Base-by-base conservation (phyloP, 64 coral and sea anemone genomes). In the Montipora capricornis region DNA sequence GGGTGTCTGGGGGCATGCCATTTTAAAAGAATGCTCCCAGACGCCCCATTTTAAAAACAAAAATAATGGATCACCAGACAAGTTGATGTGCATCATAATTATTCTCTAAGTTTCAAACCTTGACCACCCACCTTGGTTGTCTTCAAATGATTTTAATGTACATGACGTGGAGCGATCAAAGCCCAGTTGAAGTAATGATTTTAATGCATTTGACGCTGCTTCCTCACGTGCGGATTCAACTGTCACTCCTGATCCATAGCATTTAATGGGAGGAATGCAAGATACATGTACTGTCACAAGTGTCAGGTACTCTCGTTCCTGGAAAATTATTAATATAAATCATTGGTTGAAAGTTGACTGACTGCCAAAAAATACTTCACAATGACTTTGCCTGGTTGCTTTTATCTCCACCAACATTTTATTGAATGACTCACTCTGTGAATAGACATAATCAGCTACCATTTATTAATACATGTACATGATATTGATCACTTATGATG, bases 201-300 rank as follows among this genome's bases (percentile, higher is more conserved):
- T 93, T 26, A 97, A 74, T n/a, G 95, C 95, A 77, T 91, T 90
- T 78, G 49, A 78, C 3, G 95, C 91, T 2, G 92, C 95, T 17
- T 94, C 92, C 58, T 97, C 95, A 1, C 88, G 64, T 5, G 95
- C 75, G 5, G 70, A 68, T 13, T 97, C 95, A 3, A 87, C 77
- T 26, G 95, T 97, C 8, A 62, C 55, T 66, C 95, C 95, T 29
- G 95, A 79, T 22, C 95, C 95, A 83, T 94, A 91, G 57, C 77
- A 97, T 5, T 81, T 91, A 5, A 97, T 45, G 3, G 95, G 92
- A 14, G 95, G 95, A 67, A 87, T 90, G 60, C 82, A 90, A 13
- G 95, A 94, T 24, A 97, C 79, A 26, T 26, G 26, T 26, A 26
- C 26, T 17, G 85, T 97, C 11, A 91, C 87, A 37, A 94, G 71